phyloP scores from a whole-genome alignment of 2,113 vertebrate species.

The Lophotis ruficrista region DNA sequence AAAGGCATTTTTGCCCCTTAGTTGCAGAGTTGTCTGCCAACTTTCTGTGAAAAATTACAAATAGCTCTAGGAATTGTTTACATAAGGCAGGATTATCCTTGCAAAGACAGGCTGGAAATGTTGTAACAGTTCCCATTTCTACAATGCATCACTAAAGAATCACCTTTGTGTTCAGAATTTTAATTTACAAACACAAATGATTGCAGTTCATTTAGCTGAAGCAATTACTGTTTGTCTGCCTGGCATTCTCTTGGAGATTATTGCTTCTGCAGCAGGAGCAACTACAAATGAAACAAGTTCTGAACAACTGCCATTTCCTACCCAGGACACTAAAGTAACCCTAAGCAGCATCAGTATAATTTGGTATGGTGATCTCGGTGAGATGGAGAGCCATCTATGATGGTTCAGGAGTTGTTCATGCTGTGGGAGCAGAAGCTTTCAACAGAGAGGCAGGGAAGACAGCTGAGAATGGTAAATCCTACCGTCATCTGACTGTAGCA shows the following conservation, averaged over 20 bases:
- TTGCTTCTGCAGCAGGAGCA: not conserved
- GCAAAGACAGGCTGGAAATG: not conserved
- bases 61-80: constrained; percentile 9
- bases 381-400: not conserved
- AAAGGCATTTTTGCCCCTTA: not conserved
- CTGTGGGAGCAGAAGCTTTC: not conserved
- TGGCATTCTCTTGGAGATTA: not conserved
- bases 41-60: constrained; percentile 6
- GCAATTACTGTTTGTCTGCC: not conserved
- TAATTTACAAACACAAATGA: not conserved
- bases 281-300: not conserved
- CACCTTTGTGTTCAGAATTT: not conserved
- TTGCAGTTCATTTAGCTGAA: not conserved
- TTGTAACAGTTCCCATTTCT: not conserved
- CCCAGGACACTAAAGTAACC: not conserved
- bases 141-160: not conserved
- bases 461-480: not conserved
- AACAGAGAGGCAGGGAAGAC: not conserved
- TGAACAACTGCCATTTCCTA: not conserved
- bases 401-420: not conserved
- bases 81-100: not conserved
- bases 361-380: not conserved
- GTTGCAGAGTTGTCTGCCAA: not conserved
- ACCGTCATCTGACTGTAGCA: not conserved
- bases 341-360: not conserved